Evolutionary conservation across 2,113 vertebrate genomes (phyloP).

Genomic region (Myotis lucifugus): DNA sequence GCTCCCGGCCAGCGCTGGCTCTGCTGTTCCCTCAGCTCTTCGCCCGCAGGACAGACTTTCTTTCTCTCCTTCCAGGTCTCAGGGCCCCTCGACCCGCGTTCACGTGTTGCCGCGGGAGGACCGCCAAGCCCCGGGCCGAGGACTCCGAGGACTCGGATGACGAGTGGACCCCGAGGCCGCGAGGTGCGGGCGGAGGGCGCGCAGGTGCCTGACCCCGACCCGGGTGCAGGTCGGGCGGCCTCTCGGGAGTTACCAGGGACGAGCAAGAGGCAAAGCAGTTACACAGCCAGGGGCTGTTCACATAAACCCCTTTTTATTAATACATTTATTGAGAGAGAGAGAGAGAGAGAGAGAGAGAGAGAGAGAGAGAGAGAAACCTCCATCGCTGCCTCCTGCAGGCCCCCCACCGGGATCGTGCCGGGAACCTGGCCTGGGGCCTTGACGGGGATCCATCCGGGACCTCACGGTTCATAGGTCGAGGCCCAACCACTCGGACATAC

Average conservation of each 20-base stretch:
- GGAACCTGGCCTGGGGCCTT: too few relatives aligned
- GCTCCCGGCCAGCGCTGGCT: too few relatives aligned
- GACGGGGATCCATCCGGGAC: too few relatives aligned
- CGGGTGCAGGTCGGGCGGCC: background rate
- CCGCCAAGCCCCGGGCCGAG: background rate
- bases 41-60: background rate
- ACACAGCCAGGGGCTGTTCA: too few relatives aligned
- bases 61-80: conserved; percentile 64
- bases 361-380: too few relatives aligned
- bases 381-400: too few relatives aligned
- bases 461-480: too few relatives aligned
- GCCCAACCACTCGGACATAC: too few relatives aligned
- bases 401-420: too few relatives aligned
- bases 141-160: conserved; percentile 72
- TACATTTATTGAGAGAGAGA: too few relatives aligned
- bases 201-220: background rate
- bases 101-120: conserved; percentile 54
- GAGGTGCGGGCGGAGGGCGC: background rate
- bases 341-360: too few relatives aligned
- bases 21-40: background rate
- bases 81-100: conserved; percentile 65
- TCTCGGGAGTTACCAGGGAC: background rate
- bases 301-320: too few relatives aligned
- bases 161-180: conserved; percentile 73
- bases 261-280: background rate